Conservation (phyloP, 2,888 invertebrate genomes). For the Ormyrus labotus region DNA sequence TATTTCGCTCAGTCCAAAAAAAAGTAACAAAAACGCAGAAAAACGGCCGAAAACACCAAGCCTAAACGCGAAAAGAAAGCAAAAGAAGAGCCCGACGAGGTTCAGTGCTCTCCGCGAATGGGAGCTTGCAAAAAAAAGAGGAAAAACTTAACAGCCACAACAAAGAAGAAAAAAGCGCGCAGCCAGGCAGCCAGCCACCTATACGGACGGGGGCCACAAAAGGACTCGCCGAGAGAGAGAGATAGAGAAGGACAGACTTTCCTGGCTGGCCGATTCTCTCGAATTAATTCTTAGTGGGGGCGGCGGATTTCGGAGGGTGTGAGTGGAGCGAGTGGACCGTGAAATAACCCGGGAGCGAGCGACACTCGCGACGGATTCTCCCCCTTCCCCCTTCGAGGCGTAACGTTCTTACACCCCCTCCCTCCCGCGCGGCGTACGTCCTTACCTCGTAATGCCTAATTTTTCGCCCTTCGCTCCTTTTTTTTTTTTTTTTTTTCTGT, state of each 20-base stretch:
- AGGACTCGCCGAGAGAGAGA: background rate
- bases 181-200: no score
- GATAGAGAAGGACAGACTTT: conserved; percentile 60
- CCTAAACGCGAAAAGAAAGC: no score
- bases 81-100: no score
- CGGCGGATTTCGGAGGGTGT: conserved; percentile 68
- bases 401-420: background rate
- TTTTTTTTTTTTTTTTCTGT: conserved; percentile 7
- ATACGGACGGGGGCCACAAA: background rate
- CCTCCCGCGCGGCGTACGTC: background rate
- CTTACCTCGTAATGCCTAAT: conserved; percentile 13
- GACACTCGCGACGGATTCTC: conserved; percentile 62
- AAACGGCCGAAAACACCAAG: no score
- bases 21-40: no score
- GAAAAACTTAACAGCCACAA: background rate
- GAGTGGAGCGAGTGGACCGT: conserved; percentile 75
- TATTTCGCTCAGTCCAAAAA: no score
- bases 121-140: background rate
- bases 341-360: conserved; percentile 74
- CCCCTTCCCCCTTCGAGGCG: background rate
- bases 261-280: conserved; percentile 72
- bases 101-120: no score
- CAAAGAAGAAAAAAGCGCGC: background rate
- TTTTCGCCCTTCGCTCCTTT: conserved; percentile 8
- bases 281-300: conserved; percentile 74